Conservation (phyloP, 1,140 invertebrate genomes). For the Stegodyphus mimosarum region DNA sequence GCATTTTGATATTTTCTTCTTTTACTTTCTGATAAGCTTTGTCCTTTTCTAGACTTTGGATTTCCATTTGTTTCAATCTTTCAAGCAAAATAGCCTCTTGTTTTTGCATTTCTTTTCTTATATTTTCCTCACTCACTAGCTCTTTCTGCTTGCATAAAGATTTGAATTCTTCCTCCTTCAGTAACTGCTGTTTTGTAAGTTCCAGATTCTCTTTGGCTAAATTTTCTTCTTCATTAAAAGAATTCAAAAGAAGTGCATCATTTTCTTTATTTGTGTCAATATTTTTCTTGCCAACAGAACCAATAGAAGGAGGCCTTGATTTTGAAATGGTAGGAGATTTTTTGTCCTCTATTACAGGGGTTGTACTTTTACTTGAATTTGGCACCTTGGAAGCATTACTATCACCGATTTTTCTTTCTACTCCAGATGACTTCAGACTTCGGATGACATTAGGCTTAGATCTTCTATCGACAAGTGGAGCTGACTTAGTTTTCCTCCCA, state of each 20-base stretch:
- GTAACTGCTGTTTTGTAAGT: constrained; percentile 72
- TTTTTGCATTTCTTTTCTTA: constrained; percentile 70
- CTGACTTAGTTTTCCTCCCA: constrained; percentile 14
- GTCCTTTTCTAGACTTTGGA: constrained; percentile 70
- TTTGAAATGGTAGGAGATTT: not conserved
- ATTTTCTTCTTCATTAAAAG: constrained; percentile 69
- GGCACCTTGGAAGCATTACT: too few species aligned
- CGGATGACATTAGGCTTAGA: constrained; percentile 13
- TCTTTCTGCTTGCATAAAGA: constrained; percentile 67
- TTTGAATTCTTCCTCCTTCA: constrained; percentile 71
- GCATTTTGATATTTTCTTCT: constrained; percentile 72
- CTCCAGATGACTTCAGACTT: not conserved
- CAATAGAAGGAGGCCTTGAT: too few species aligned
- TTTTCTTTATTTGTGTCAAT: not conserved
- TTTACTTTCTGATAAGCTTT: constrained; percentile 71
- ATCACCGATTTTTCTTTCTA: not conserved
- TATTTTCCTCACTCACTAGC: constrained; percentile 69
- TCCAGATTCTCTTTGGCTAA: constrained; percentile 72
- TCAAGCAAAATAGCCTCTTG: constrained; percentile 72
- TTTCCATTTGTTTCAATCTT: constrained; percentile 73
- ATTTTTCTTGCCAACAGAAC: not conserved
- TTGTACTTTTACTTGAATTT: not conserved
- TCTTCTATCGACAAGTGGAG: constrained; percentile 35
- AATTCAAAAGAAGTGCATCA: not conserved
- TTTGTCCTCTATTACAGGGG: not conserved